These are phyloP conservation scores for Enoplosus armatus DNA, from an alignment of 2,797 vertebrate genomes.

Conservation along the genomic window DNA sequence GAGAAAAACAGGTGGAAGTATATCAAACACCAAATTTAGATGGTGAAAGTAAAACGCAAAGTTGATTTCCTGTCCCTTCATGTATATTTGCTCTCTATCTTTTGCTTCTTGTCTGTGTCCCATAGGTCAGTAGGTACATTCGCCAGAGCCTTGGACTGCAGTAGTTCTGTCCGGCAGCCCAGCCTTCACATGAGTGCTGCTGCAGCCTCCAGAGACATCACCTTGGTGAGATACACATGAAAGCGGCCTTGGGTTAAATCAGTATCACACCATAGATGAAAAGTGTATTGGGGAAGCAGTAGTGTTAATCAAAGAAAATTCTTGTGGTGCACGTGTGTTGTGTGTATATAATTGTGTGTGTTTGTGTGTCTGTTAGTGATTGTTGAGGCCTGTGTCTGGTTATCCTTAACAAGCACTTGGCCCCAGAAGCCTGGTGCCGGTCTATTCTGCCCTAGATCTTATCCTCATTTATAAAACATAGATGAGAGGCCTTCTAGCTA, in stretches of 20 bases:
- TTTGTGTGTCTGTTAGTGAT: conserved; percentile 36
- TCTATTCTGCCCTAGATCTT: conserved; percentile 71
- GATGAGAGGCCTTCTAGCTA: conserved; percentile 64
- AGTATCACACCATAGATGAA: conserved; percentile 19
- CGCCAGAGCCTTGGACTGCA: conserved; percentile 96
- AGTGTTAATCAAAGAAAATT: conserved; percentile 35
- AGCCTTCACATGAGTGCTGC: conserved; percentile 99
- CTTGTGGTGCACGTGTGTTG: conserved; percentile 1
- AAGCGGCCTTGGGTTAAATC: conserved; percentile 35
- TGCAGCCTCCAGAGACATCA: conserved; percentile 94
- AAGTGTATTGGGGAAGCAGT: conserved; percentile 1
- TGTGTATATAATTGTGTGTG: conserved; percentile 8
- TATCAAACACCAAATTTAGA: neutral
- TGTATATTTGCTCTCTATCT: neutral
- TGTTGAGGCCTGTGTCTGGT: conserved; percentile 46
- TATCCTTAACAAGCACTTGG: conserved; percentile 62
- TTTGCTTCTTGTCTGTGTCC: conserved; percentile 8
- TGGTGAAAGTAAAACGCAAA: neutral
- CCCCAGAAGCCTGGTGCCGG: conserved; percentile 50
- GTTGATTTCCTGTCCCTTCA: neutral
- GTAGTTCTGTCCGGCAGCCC: conserved; percentile 97
- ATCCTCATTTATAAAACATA: conserved; percentile 79
- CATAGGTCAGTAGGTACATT: conserved; percentile 96
- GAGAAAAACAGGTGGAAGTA: neutral
- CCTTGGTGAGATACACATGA: conserved; percentile 87